These are phyloP conservation scores for Gasterosteus aculeatus DNA, from an alignment of 2,113 vertebrate genomes.

Conservation along the genomic window DNA sequence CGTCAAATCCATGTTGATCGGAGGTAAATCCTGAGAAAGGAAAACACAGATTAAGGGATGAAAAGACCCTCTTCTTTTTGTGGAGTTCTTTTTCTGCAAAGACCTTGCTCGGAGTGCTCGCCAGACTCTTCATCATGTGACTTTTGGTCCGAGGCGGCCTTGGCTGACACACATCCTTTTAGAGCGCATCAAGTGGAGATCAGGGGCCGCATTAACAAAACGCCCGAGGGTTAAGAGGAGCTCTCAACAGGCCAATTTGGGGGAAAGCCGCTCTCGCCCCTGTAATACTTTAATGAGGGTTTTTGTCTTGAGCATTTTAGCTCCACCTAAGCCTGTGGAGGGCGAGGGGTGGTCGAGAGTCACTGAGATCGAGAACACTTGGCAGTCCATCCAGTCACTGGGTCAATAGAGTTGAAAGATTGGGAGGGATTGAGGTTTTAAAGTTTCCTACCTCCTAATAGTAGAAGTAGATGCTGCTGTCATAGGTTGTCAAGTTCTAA, in stretches of 20 bases:
- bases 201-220: slow-evolving; percentile 1
- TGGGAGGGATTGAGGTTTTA: not conserved
- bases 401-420: not conserved
- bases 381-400: not conserved
- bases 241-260: slow-evolving; percentile 8
- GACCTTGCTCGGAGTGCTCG: not conserved
- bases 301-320: slow-evolving; percentile 20
- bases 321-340: not conserved
- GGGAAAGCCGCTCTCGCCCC: not conserved
- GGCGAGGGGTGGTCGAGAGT: not conserved
- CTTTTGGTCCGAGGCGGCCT: slow-evolving; percentile 21
- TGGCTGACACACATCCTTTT: slow-evolving; percentile 13
- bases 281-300: slow-evolving; percentile 2
- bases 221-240: not conserved
- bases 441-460: not conserved
- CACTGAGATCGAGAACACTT: not conserved
- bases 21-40: slow-evolving; percentile 44
- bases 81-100: slow-evolving; percentile 6
- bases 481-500: not conserved
- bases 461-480: not conserved
- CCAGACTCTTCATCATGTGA: slow-evolving; percentile 16
- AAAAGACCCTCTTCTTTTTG: not conserved
- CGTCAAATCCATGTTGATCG: slow-evolving; percentile 43
- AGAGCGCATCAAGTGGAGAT: slow-evolving; percentile 28
- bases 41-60: slow-evolving; percentile 35